Conservation (phyloP, 2,888 invertebrate genomes). For the Synanthedon tipuliformis region DNA sequence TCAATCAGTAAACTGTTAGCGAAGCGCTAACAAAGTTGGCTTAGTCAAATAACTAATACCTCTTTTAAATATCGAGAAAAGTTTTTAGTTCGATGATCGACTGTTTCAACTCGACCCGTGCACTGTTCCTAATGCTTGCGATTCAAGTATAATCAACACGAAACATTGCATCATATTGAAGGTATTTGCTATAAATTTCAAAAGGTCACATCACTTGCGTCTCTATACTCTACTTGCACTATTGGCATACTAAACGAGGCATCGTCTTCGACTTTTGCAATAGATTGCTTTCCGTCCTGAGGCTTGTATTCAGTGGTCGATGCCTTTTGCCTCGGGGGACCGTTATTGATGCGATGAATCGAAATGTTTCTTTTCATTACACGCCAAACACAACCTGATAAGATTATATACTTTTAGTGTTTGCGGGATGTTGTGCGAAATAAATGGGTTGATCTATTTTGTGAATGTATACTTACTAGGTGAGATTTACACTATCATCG, state of each 20-base stretch:
- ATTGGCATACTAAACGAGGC: conserved; percentile 17
- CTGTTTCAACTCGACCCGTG: too few species aligned
- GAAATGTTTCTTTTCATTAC: conserved; percentile 8
- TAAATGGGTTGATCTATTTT: neutral
- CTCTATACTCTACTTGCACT: neutral
- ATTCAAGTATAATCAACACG: too few species aligned
- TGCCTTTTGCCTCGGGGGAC: conserved; percentile 15
- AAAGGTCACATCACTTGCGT: neutral
- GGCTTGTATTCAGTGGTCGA: conserved; percentile 17
- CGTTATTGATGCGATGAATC: conserved; percentile 17
- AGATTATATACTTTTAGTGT: neutral
- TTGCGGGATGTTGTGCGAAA: neutral
- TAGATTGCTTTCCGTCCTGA: conserved; percentile 29
- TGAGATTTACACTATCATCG: neutral
- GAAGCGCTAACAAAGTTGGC: neutral
- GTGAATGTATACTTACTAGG: neutral
- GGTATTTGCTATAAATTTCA: too few species aligned
- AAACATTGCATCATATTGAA: too few species aligned
- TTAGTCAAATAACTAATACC: neutral
- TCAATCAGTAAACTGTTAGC: neutral
- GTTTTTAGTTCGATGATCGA: too few species aligned
- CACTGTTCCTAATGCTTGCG: too few species aligned
- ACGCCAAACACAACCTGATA: conserved; percentile 11
- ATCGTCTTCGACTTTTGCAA: conserved; percentile 12
- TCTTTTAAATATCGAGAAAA: too few species aligned